A percentile compares a stretch with the other conserved stretches of the same genome.
Evolutionary conservation across 1,140 invertebrate species (phyloP).

Genomic region (Elysia chlorotica): DNA sequence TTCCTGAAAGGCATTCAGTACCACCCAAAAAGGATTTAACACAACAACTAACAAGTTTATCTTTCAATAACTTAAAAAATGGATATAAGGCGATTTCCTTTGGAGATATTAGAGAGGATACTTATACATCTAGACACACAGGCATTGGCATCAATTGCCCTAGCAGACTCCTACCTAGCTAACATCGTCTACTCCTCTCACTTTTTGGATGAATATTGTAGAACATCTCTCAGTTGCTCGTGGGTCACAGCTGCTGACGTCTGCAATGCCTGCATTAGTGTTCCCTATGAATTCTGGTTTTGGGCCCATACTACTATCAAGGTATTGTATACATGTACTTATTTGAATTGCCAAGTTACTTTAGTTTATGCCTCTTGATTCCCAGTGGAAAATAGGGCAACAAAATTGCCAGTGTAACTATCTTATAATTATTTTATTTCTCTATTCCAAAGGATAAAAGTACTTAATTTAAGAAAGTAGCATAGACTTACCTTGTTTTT

Average conservation of each 20-base stretch:
- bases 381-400: too few relatives aligned
- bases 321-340: neutral
- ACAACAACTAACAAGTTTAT: too few relatives aligned
- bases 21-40: too few relatives aligned
- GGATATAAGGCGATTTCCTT: conserved; percentile 8
- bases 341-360: too few relatives aligned
- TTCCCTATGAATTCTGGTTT: conserved; percentile 20
- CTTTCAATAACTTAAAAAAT: too few relatives aligned
- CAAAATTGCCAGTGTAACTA: too few relatives aligned
- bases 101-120: conserved; percentile 12
- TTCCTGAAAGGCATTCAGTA: too few relatives aligned
- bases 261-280: neutral
- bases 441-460: too few relatives aligned
- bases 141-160: conserved; percentile 12
- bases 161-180: conserved; percentile 12
- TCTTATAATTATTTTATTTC: too few relatives aligned
- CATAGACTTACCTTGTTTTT: too few relatives aligned
- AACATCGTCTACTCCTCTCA: conserved; percentile 20
- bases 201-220: conserved; percentile 18
- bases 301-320: conserved; percentile 15
- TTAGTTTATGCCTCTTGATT: too few relatives aligned
- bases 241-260: conserved; percentile 15
- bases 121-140: conserved; percentile 20
- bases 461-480: too few relatives aligned
- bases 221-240: conserved; percentile 3